These are phyloP conservation scores for Molanna angustata DNA, from an alignment of 2,888 invertebrate species.

Conservation along the genomic window DNA sequence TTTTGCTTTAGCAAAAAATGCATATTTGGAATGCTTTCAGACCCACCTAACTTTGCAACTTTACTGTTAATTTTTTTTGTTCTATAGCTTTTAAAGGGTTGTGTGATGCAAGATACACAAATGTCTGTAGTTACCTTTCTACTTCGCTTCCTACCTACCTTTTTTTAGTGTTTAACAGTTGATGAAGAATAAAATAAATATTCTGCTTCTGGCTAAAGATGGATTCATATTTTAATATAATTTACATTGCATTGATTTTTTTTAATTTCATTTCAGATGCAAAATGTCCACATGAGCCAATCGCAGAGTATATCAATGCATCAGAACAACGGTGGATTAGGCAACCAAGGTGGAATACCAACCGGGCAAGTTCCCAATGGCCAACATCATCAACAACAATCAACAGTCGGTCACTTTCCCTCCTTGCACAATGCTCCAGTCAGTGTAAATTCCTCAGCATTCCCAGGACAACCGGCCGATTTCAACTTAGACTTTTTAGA, in stretches of 20 bases:
- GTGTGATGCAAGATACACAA: no score
- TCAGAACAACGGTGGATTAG: constrained; percentile 30
- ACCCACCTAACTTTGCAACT: no score
- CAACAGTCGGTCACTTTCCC: constrained; percentile 32
- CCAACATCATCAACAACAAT: constrained; percentile 39
- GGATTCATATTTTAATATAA: no score
- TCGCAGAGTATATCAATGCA: constrained; percentile 63
- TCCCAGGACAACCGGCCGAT: constrained; percentile 57
- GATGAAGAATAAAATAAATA: no score
- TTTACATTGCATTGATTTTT: not conserved
- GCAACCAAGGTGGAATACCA: constrained; percentile 12
- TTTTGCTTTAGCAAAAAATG: no score
- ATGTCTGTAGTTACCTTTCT: no score
- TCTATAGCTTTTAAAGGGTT: no score
- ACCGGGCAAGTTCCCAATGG: constrained; percentile 12
- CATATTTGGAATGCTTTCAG: no score
- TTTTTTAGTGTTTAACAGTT: no score
- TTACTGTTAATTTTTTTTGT: no score
- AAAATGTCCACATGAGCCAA: constrained; percentile 69
- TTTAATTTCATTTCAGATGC: constrained; percentile 48
- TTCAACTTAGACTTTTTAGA: constrained; percentile 85
- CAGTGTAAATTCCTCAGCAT: constrained; percentile 42
- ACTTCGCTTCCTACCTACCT: no score
- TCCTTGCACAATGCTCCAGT: constrained; percentile 20
- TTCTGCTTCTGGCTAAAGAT: no score